phyloP scores from a whole-genome alignment of 2,888 invertebrate genomes.

The Nomada ruficornis region DNA sequence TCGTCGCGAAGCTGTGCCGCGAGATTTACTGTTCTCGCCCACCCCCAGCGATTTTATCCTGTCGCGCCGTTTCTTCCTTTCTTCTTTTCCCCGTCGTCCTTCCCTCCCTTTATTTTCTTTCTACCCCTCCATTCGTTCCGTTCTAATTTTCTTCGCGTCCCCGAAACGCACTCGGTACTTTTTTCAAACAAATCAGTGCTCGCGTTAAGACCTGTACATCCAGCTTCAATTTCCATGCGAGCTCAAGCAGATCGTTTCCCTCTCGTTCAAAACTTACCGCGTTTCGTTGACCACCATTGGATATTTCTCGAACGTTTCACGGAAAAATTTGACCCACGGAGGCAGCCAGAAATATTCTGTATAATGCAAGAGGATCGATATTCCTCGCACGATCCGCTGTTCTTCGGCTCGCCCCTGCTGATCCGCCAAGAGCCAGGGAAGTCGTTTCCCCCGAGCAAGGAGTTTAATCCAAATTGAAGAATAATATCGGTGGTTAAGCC shows the following conservation, averaged over 20 bases:
- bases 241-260: too few species aligned
- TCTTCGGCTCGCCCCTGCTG: conserved; percentile 52
- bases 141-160: conserved; percentile 49
- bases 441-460: conserved; percentile 44
- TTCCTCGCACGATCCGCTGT: conserved; percentile 10
- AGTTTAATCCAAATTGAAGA: conserved; percentile 76
- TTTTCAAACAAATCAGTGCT: too few species aligned
- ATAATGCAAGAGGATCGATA: too few species aligned
- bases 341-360: too few species aligned
- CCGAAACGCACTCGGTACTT: background rate
- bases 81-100: conserved; percentile 8
- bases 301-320: too few species aligned
- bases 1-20: conserved; percentile 65
- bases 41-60: conserved; percentile 37
- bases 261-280: too few species aligned
- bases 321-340: too few species aligned
- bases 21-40: conserved; percentile 63
- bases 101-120: conserved; percentile 37
- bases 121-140: conserved; percentile 26
- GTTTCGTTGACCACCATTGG: too few species aligned
- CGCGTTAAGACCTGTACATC: too few species aligned
- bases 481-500: conserved; percentile 73
- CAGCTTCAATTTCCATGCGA: too few species aligned
- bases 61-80: background rate
- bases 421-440: conserved; percentile 49